A percentile compares a stretch with the other conserved stretches of the same genome.
Conservation (phyloP, 1,140 invertebrate genomes). For the Parapsyche elsis region DNA sequence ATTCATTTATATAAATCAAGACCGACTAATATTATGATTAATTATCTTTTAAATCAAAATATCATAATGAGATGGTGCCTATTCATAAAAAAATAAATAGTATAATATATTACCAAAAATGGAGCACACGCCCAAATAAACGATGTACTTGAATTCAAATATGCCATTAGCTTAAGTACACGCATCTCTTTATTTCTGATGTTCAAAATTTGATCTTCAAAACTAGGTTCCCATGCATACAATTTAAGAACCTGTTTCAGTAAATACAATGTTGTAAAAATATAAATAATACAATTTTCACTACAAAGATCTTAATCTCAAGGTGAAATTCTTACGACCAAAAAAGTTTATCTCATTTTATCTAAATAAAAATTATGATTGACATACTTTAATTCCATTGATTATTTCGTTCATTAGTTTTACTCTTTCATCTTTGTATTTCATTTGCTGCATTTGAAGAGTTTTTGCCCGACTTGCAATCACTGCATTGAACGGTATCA, state of each 20-base stretch:
- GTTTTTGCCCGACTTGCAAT: conserved; percentile 87
- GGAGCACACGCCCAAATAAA: conserved; percentile 97
- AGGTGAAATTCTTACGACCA: neutral
- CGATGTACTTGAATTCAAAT: conserved; percentile 88
- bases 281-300: neutral
- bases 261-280: neutral
- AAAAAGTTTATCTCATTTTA: neutral
- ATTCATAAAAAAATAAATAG: neutral
- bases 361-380: too few species aligned
- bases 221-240: conserved; percentile 92
- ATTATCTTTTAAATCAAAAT: neutral
- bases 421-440: conserved; percentile 90
- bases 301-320: neutral
- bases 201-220: conserved; percentile 84
- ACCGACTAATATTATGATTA: too few species aligned
- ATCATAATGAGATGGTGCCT: neutral
- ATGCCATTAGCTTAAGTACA: conserved; percentile 85
- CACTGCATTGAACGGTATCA: conserved; percentile 90
- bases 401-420: conserved; percentile 96
- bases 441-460: conserved; percentile 90
- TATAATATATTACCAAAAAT: conserved; percentile 83
- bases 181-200: conserved; percentile 87
- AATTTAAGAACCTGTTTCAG: conserved; percentile 78
- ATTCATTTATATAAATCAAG: too few species aligned
- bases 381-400: conserved; percentile 88